phyloP scores from a whole-genome alignment of 2,888 invertebrate genomes.

The Camponotus fellah region DNA sequence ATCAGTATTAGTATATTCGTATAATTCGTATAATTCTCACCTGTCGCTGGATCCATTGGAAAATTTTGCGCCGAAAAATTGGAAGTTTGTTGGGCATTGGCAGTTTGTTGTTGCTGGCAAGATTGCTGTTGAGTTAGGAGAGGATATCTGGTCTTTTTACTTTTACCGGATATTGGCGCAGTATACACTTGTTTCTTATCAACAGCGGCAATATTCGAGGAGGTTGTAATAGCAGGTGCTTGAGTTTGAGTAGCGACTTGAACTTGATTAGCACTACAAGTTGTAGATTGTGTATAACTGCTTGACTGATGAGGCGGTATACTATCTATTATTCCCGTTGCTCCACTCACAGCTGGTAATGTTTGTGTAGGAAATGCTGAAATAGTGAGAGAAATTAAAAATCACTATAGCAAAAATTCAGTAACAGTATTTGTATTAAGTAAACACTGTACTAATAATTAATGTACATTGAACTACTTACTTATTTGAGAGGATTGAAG shows the following conservation, averaged over 20 bases:
- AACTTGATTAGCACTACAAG: constrained; percentile 86
- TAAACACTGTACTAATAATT: too few species aligned
- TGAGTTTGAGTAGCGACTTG: constrained; percentile 90
- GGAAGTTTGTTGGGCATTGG: constrained; percentile 73
- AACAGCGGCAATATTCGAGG: constrained; percentile 77
- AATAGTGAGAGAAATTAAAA: constrained; percentile 38
- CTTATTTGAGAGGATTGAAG: constrained; percentile 81
- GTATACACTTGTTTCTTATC: constrained; percentile 84
- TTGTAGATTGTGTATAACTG: constrained; percentile 75
- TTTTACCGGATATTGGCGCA: constrained; percentile 81
- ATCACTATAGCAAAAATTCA: neutral
- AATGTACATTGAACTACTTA: constrained; percentile 72
- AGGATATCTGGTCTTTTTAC: constrained; percentile 85
- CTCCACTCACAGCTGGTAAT: constrained; percentile 75
- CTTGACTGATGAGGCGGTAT: constrained; percentile 76
- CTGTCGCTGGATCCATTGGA: constrained; percentile 87
- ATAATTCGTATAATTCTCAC: constrained; percentile 80
- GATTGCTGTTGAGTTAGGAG: constrained; percentile 79
- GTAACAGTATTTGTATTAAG: neutral
- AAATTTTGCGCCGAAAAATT: constrained; percentile 86
- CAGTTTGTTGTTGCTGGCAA: constrained; percentile 73
- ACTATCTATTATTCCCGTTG: constrained; percentile 74
- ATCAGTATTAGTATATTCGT: too few species aligned
- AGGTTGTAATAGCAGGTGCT: constrained; percentile 83
- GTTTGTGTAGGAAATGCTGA: constrained; percentile 81